Percentiles rank a stretch among this genome's conserved stretches.
Evolutionary conservation across 1,140 invertebrate species (phyloP).

Genomic region (Aphaenogaster rudis): DNA sequence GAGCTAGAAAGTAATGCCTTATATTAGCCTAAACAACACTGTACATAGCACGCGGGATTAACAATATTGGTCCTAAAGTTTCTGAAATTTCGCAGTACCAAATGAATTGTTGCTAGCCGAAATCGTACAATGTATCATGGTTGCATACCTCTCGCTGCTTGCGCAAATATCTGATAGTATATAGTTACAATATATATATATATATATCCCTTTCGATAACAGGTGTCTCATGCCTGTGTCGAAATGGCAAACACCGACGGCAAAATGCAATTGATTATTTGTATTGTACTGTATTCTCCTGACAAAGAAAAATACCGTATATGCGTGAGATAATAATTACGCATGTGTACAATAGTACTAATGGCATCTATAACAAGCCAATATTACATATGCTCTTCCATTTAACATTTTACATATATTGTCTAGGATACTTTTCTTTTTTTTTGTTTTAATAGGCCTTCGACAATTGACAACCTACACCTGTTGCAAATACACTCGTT

Average conservation of each 20-base stretch:
- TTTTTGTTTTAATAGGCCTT: slow-evolving; percentile 68
- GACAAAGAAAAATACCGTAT: slow-evolving; percentile 39
- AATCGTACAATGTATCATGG: not conserved
- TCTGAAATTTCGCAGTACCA: slow-evolving; percentile 34
- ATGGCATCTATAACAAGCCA: slow-evolving; percentile 62
- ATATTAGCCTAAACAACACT: slow-evolving; percentile 63
- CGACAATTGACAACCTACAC: slow-evolving; percentile 71
- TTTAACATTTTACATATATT: slow-evolving; percentile 55
- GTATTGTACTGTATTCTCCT: slow-evolving; percentile 9
- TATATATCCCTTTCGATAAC: not conserved
- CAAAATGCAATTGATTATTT: slow-evolving; percentile 41
- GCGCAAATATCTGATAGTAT: not conserved
- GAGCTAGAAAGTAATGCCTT: slow-evolving; percentile 54
- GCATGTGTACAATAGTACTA: slow-evolving; percentile 52
- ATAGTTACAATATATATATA: not conserved
- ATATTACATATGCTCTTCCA: slow-evolving; percentile 49
- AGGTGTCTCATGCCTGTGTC: not conserved
- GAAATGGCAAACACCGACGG: slow-evolving; percentile 13
- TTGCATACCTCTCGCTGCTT: slow-evolving; percentile 1
- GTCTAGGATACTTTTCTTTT: slow-evolving; percentile 55
- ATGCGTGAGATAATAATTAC: slow-evolving; percentile 43
- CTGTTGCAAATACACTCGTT: slow-evolving; percentile 56
- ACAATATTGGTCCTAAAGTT: slow-evolving; percentile 67
- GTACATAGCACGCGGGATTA: slow-evolving; percentile 62
- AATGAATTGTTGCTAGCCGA: slow-evolving; percentile 53